Percentiles rank a stretch among this genome's conserved stretches.
Evolutionary conservation across 1,140 invertebrate species (phyloP).

Genomic region (Venustaconcha ellipsiformis): DNA sequence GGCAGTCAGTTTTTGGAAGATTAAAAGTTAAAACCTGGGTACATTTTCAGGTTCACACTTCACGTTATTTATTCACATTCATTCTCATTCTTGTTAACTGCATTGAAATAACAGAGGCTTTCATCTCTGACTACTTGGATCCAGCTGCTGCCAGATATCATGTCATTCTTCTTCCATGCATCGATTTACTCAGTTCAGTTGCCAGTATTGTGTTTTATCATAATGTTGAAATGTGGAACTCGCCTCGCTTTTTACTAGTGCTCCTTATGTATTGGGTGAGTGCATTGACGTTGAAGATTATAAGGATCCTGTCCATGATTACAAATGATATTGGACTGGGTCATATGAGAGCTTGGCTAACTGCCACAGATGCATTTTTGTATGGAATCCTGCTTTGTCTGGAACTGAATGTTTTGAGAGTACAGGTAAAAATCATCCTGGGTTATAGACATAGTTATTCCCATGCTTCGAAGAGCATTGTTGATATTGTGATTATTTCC

Average conservation of each 20-base stretch:
- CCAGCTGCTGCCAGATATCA: slow-evolving; percentile 58
- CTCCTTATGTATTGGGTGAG: slow-evolving; percentile 58
- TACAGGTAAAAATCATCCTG: slow-evolving; percentile 43
- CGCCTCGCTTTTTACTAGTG: slow-evolving; percentile 59
- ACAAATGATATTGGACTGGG: slow-evolving; percentile 44
- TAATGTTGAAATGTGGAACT: slow-evolving; percentile 67
- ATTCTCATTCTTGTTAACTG: slow-evolving; percentile 49
- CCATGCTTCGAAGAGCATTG: not conserved
- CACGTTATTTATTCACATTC: slow-evolving; percentile 56
- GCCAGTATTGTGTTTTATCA: slow-evolving; percentile 60
- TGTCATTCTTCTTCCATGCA: slow-evolving; percentile 55
- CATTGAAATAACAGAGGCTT: slow-evolving; percentile 57
- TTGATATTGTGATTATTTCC: not conserved
- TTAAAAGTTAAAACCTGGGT: slow-evolving; percentile 65
- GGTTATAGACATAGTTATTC: not conserved
- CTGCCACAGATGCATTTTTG: slow-evolving; percentile 50
- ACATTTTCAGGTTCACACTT: slow-evolving; percentile 56
- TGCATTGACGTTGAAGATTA: slow-evolving; percentile 47
- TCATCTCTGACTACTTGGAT: slow-evolving; percentile 56
- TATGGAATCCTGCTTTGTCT: slow-evolving; percentile 51
- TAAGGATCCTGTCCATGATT: slow-evolving; percentile 55
- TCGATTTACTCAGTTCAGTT: slow-evolving; percentile 48
- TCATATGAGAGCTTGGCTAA: slow-evolving; percentile 59
- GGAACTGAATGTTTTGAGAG: slow-evolving; percentile 54
- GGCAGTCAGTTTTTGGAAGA: slow-evolving; percentile 56